phyloP scores from a whole-genome alignment of 2,888 invertebrate genomes.

The Odiellus spinosus region DNA sequence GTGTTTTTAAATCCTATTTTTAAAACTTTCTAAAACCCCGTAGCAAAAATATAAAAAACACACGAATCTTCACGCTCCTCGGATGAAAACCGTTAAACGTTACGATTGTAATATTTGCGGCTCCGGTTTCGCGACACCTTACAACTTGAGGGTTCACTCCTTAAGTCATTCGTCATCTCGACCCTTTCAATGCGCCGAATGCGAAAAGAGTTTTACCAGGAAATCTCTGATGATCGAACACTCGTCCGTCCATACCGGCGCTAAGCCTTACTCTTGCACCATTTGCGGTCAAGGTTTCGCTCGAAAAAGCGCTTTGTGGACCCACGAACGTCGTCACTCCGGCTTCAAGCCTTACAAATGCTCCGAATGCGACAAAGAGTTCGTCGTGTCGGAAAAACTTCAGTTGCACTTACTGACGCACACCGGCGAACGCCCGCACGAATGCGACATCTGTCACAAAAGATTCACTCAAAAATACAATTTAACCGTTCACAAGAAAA shows the following conservation, averaged over 20 bases:
- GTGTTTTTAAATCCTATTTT: too few species aligned
- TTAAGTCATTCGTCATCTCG: conserved; percentile 37
- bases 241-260: not conserved
- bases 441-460: not conserved
- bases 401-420: not conserved
- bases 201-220: too few species aligned
- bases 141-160: conserved; percentile 35
- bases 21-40: too few species aligned
- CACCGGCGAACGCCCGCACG: not conserved
- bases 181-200: too few species aligned
- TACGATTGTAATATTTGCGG: too few species aligned
- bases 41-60: too few species aligned
- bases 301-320: not conserved
- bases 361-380: not conserved
- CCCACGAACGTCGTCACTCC: not conserved
- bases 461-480: not conserved
- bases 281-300: not conserved
- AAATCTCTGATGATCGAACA: not conserved
- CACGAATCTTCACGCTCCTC: too few species aligned
- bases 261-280: not conserved
- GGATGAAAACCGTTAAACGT: too few species aligned
- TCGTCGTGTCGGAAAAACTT: not conserved
- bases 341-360: not conserved
- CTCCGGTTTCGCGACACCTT: too few species aligned
- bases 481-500: not conserved